These are phyloP conservation scores for Trematocara caparti DNA, from an alignment of 2,797 vertebrate species.

Conservation along the genomic window DNA sequence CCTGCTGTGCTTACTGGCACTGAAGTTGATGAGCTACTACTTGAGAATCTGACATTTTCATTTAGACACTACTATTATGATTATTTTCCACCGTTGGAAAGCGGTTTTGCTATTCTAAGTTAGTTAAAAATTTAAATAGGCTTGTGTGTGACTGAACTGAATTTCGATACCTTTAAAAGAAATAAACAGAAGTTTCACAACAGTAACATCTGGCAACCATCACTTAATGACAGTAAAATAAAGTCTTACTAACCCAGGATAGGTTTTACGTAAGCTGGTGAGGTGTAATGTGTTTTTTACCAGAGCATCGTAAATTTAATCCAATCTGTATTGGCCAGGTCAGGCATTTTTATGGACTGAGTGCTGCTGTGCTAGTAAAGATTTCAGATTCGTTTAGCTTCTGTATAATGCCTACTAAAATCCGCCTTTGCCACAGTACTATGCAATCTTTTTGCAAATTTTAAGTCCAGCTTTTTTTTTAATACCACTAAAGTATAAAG, in stretches of 20 bases:
- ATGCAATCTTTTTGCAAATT: not conserved
- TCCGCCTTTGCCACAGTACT: not conserved
- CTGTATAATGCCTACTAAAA: not conserved
- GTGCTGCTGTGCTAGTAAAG: not conserved
- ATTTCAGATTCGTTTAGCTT: not conserved
- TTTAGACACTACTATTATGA: constrained; percentile 27
- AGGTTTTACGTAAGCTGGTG: not conserved
- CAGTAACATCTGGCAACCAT: not conserved
- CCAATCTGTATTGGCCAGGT: not conserved
- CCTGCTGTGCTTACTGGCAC: constrained; percentile 18
- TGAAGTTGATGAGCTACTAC: constrained; percentile 60
- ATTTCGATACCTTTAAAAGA: not conserved
- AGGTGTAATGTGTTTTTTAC: not conserved
- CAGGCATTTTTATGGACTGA: constrained; percentile 4
- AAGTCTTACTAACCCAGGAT: not conserved
- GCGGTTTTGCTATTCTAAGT: constrained; percentile 9
- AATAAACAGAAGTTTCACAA: not conserved
- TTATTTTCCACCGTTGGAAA: constrained; percentile 20
- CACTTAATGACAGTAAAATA: not conserved
- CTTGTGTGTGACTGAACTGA: not conserved
- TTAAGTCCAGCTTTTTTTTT: not conserved
- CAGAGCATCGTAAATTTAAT: not conserved
- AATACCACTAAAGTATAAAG: not conserved
- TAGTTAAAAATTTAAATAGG: not conserved
- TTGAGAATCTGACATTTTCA: constrained; percentile 57